A percentile compares a stretch with the other conserved stretches of the same genome.
Conservation (phyloP, 2,797 vertebrate species). For the Enteromius treurensis region DNA sequence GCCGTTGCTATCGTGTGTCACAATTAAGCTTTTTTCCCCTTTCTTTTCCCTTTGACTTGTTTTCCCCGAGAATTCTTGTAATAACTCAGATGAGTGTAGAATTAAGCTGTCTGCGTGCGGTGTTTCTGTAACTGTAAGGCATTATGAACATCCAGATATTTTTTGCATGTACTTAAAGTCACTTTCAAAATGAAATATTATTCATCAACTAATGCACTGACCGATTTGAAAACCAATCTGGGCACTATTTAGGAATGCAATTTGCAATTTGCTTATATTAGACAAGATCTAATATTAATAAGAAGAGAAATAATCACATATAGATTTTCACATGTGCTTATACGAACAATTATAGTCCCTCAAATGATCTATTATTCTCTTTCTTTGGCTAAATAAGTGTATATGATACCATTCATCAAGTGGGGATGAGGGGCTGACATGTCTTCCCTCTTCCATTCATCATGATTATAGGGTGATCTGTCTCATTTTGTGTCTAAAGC, state of each 20-base stretch:
- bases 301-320: constrained; percentile 39
- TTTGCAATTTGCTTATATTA: constrained; percentile 44
- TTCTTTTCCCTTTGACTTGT: constrained; percentile 29
- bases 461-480: constrained; percentile 79
- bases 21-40: constrained; percentile 57
- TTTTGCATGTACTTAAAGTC: not conserved
- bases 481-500: constrained; percentile 75
- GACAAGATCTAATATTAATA: constrained; percentile 38
- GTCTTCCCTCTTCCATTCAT: constrained; percentile 77
- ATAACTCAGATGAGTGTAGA: constrained; percentile 29
- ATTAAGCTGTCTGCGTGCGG: constrained; percentile 19
- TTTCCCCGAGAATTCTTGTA: constrained; percentile 20
- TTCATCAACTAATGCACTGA: constrained; percentile 23
- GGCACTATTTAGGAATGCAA: constrained; percentile 11
- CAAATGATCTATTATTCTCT: constrained; percentile 75
- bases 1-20: constrained; percentile 59
- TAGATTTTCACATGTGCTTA: constrained; percentile 72
- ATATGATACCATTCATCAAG: constrained; percentile 83
- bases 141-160: not conserved
- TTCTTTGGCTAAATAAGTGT: constrained; percentile 78
- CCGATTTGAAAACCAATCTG: not conserved
- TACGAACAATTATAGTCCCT: constrained; percentile 72
- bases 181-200: constrained; percentile 21
- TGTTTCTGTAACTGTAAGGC: constrained; percentile 10
- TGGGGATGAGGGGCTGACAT: constrained; percentile 72